Evolutionary conservation across 2,888 invertebrate species (phyloP).

Genomic region (Bombyx huttoni): DNA sequence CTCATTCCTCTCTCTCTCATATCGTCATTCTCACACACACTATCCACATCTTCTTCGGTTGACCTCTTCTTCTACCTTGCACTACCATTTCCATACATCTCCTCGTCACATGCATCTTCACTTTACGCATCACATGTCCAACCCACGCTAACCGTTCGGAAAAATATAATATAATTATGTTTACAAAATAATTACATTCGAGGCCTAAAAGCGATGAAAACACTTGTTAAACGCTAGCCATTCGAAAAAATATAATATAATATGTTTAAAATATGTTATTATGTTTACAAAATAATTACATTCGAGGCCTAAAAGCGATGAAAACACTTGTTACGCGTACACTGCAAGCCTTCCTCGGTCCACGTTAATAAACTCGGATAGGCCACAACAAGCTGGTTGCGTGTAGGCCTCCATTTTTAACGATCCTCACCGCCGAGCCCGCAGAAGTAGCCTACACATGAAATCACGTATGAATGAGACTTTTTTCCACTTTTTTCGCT

Average conservation of each 20-base stretch:
- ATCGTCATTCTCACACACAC: no score
- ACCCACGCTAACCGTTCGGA: no score
- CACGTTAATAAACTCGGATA: conserved; percentile 62
- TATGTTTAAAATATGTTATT: no score
- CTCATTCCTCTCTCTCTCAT: no score
- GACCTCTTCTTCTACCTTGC: no score
- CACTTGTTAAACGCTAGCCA: no score
- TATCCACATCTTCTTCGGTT: no score
- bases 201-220: conserved; percentile 24
- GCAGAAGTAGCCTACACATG: conserved; percentile 69
- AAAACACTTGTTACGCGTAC: conserved; percentile 39
- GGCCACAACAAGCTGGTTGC: conserved; percentile 61
- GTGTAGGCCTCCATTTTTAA: conserved; percentile 67
- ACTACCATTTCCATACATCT: no score
- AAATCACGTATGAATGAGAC: conserved; percentile 71
- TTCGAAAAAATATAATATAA: no score
- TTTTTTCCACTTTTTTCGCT: conserved; percentile 66
- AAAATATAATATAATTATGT: no score
- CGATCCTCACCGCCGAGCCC: conserved; percentile 61
- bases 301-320: conserved; percentile 19
- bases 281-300: background rate
- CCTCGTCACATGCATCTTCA: no score
- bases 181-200: conserved; percentile 2
- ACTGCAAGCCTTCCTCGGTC: conserved; percentile 33
- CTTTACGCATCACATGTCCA: no score